Evolutionary conservation across 2,113 vertebrate species (phyloP).

Genomic region (Sander lucioperca): DNA sequence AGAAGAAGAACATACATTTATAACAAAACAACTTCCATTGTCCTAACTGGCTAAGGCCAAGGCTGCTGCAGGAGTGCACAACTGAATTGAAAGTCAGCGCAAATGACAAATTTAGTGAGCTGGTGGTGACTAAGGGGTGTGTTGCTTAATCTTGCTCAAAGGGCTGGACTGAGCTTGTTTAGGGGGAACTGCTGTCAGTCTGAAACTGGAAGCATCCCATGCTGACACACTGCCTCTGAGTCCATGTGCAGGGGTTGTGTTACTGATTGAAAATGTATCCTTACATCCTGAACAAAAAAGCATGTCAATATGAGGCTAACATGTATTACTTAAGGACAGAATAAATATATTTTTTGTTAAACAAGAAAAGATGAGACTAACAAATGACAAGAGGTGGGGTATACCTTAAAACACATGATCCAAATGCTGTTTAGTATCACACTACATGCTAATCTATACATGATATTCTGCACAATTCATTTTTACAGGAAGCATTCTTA

Average conservation of each 20-base stretch:
- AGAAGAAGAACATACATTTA: background rate
- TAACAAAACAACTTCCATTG: background rate
- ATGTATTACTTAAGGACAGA: background rate
- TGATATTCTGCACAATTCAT: background rate
- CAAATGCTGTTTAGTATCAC: background rate
- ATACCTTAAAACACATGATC: background rate
- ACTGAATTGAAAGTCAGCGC: background rate
- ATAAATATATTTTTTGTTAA: background rate
- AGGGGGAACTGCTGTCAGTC: slow-evolving; percentile 4
- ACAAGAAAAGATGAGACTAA: background rate
- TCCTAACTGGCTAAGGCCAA: slow-evolving; percentile 7
- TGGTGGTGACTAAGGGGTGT: slow-evolving; percentile 23
- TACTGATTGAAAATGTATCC: background rate
- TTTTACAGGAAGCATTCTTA: background rate
- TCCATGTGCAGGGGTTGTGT: background rate
- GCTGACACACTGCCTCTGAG: background rate
- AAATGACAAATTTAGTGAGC: slow-evolving; percentile 20
- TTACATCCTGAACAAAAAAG: background rate
- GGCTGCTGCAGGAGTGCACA: background rate
- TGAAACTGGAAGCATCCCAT: background rate
- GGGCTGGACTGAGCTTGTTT: slow-evolving; percentile 4
- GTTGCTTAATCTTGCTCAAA: background rate
- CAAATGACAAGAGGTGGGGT: background rate
- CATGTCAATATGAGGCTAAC: background rate
- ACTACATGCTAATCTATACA: background rate